Evolutionary conservation across 2,888 invertebrate genomes (phyloP).

Genomic region (Metalampra italica): DNA sequence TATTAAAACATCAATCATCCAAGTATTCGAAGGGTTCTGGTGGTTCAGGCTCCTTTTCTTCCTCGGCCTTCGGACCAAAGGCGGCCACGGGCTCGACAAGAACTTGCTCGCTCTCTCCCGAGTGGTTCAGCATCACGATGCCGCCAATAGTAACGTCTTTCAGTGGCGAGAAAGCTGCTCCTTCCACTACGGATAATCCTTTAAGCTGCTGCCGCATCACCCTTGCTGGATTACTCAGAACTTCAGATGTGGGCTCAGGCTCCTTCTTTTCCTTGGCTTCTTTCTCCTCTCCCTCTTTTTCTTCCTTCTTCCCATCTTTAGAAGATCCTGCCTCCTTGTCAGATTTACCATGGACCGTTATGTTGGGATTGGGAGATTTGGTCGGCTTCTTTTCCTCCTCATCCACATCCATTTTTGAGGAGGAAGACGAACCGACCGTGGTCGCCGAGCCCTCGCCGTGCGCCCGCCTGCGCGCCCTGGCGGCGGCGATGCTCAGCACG

Average conservation of each 20-base stretch:
- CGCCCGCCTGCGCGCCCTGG: constrained; percentile 92
- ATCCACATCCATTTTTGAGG: constrained; percentile 94
- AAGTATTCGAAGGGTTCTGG: constrained; percentile 98
- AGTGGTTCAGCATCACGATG: constrained; percentile 95
- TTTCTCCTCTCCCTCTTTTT: constrained; percentile 68
- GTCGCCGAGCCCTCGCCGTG: constrained; percentile 82
- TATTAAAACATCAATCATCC: constrained; percentile 81
- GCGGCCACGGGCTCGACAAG: constrained; percentile 96
- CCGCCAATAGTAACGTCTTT: constrained; percentile 97
- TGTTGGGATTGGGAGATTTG: constrained; percentile 69
- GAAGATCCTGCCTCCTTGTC: constrained; percentile 61
- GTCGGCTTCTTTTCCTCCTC: constrained; percentile 79
- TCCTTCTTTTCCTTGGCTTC: constrained; percentile 83
- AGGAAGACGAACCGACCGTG: constrained; percentile 73
- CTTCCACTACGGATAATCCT: constrained; percentile 87
- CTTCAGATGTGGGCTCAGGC: constrained; percentile 94
- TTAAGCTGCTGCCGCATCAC: constrained; percentile 95
- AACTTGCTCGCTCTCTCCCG: constrained; percentile 88
- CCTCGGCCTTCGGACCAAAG: constrained; percentile 93
- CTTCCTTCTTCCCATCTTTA: constrained; percentile 72
- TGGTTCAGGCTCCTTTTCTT: constrained; percentile 97
- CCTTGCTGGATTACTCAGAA: constrained; percentile 95
- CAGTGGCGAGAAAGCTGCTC: constrained; percentile 88
- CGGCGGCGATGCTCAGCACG: constrained; percentile 95
- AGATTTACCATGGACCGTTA: constrained; percentile 71